These are phyloP conservation scores for Trachops cirrhosus DNA, from an alignment of 2,797 vertebrate genomes.

Conservation along the genomic window DNA sequence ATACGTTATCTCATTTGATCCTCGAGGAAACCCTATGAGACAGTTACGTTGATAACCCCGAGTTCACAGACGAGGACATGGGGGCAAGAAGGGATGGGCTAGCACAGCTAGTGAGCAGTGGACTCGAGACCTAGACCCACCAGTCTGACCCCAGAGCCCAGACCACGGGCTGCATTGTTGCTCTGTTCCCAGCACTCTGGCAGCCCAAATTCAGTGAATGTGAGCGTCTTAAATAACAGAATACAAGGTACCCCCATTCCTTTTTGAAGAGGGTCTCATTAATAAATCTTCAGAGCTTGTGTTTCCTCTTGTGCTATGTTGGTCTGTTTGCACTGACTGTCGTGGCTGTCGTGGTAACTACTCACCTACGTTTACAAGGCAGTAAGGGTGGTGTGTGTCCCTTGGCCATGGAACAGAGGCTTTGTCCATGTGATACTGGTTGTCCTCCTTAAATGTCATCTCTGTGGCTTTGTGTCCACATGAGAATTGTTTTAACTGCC, in stretches of 20 bases:
- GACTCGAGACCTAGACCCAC: neutral
- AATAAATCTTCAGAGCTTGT: neutral
- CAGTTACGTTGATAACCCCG: neutral
- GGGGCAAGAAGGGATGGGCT: neutral
- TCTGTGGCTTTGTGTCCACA: neutral
- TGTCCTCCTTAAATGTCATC: neutral
- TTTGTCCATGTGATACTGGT: neutral
- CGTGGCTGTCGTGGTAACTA: neutral
- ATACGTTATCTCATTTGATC: neutral
- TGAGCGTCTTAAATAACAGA: neutral
- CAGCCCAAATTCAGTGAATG: neutral
- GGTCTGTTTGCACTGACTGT: neutral
- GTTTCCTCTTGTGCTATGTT: neutral
- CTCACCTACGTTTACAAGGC: neutral
- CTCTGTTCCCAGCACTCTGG: neutral
- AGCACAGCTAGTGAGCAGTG: neutral
- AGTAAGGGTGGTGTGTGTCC: neutral
- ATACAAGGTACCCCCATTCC: neutral
- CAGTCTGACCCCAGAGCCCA: neutral
- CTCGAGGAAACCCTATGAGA: neutral
- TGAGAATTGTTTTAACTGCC: neutral
- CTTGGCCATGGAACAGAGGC: neutral
- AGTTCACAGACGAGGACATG: neutral
- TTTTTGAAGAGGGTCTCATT: neutral
- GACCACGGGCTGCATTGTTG: neutral